Conservation (phyloP, 2,113 vertebrate genomes). For the Anhinga rufa region DNA sequence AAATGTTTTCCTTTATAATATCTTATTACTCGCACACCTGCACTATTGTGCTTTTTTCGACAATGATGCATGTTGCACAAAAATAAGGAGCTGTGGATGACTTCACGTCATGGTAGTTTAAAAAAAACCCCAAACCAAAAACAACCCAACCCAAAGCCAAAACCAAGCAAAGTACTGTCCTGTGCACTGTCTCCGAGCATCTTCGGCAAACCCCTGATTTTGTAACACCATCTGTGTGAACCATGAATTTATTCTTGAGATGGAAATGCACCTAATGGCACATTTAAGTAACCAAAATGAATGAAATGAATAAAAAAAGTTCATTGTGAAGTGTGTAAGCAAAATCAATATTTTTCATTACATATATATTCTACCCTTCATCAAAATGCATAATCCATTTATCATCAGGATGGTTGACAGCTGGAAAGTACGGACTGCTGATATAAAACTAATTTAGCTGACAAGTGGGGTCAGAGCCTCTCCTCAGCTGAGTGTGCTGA, state of each 20-base stretch:
- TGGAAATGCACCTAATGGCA: neutral
- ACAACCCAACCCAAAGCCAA: too few species aligned
- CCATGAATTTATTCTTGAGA: neutral
- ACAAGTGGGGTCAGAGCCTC: neutral
- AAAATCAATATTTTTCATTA: neutral
- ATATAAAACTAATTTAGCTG: conserved; percentile 43
- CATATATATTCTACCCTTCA: neutral
- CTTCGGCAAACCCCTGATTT: neutral
- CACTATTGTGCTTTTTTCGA: neutral
- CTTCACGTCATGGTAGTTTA: neutral
- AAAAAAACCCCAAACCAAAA: neutral
- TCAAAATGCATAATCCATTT: neutral
- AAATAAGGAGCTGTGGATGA: neutral
- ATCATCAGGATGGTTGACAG: neutral
- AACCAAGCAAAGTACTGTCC: neutral
- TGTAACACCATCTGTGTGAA: neutral
- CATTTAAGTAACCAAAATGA: neutral
- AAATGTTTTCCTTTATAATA: neutral
- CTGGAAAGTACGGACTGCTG: conserved; percentile 39
- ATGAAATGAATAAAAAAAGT: neutral
- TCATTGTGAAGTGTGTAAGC: neutral
- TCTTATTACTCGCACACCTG: neutral
- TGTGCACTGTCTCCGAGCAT: neutral
- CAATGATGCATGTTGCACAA: neutral
- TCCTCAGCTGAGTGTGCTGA: neutral